phyloP scores from a whole-genome alignment of 2,888 invertebrate genomes.

The Agriopis leucophaearia region DNA sequence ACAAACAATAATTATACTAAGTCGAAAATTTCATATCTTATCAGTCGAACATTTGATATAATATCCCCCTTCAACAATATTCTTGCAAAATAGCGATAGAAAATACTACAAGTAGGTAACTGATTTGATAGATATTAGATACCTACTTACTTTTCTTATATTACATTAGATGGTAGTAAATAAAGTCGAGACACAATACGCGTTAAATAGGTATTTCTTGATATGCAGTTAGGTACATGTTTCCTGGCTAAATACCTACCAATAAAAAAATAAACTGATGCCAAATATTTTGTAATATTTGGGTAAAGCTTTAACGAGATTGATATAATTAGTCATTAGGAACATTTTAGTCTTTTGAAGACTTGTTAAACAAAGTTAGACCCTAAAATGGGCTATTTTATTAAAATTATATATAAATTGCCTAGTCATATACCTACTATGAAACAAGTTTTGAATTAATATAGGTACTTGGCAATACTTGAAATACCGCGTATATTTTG shows the following conservation, averaged over 20 bases:
- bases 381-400: background rate
- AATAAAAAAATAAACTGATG: no score
- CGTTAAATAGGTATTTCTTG: background rate
- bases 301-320: constrained; percentile 8
- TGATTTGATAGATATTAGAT: no score
- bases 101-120: no score
- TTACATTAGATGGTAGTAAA: background rate
- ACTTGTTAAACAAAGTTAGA: constrained; percentile 1
- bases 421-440: background rate
- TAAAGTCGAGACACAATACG: background rate
- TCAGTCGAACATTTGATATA: no score
- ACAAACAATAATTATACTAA: no score
- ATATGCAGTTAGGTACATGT: background rate
- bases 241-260: no score
- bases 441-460: background rate
- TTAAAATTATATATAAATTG: background rate
- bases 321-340: constrained; percentile 1
- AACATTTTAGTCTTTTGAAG: constrained; percentile 19
- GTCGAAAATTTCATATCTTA: no score
- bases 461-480: background rate
- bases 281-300: background rate
- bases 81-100: background rate
- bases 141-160: no score
- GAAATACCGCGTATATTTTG: constrained; percentile 18
- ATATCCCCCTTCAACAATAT: background rate